A percentile compares a stretch with the other conserved stretches of the same genome.
Conservation (phyloP, 2,113 vertebrate species). For the Anas platyrhynchos region DNA sequence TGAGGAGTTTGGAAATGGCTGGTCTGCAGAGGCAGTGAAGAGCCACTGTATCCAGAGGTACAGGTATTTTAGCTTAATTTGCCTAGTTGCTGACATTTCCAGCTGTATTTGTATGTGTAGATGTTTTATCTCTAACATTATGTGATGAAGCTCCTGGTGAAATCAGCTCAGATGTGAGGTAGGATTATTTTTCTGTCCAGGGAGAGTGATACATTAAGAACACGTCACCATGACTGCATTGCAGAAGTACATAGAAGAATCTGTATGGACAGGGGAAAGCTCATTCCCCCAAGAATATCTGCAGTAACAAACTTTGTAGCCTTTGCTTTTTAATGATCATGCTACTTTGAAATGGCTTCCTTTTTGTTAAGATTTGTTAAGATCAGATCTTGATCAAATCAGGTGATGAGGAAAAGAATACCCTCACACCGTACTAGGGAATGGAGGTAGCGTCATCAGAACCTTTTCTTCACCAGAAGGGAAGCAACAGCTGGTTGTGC, state of each 20-base stretch:
- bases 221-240: not conserved
- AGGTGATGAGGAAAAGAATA: not conserved
- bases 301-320: not conserved
- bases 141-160: not conserved
- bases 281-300: not conserved
- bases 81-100: not conserved
- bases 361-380: not conserved
- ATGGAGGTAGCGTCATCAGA: not conserved
- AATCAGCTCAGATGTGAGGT: not conserved
- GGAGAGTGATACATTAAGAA: not conserved
- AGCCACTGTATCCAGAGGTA: not conserved
- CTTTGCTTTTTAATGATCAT: not conserved
- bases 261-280: not conserved
- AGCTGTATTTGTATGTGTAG: not conserved
- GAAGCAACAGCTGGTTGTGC: not conserved
- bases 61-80: not conserved
- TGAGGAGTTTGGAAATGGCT: not conserved
- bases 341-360: not conserved
- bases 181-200: constrained; percentile 24
- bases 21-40: not conserved
- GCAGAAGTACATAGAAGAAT: not conserved
- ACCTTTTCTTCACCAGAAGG: not conserved
- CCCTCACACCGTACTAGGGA: not conserved
- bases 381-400: not conserved
- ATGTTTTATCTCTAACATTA: not conserved